These are phyloP conservation scores for Lasioglossum zephyrum DNA, from an alignment of 2,888 invertebrate genomes.

Conservation along the genomic window DNA sequence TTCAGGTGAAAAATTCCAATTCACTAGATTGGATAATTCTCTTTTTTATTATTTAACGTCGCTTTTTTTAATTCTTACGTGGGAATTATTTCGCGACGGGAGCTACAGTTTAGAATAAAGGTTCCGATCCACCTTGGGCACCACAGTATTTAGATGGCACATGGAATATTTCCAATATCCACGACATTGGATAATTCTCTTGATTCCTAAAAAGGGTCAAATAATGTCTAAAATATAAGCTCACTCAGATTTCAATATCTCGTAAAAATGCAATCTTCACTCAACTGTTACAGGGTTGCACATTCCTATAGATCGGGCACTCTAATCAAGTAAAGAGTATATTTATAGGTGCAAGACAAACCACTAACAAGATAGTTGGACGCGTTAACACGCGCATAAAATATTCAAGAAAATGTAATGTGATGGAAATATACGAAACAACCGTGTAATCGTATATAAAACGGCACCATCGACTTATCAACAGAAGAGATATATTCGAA, in stretches of 20 bases:
- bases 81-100: no score
- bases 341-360: not conserved
- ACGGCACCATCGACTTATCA: not conserved
- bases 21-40: not conserved
- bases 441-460: not conserved
- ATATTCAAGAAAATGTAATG: not conserved
- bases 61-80: no score
- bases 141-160: no score
- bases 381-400: not conserved
- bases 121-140: no score
- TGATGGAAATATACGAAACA: not conserved
- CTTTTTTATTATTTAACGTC: no score
- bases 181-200: not conserved
- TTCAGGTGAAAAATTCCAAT: not conserved
- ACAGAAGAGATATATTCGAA: not conserved
- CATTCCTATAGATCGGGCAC: not conserved
- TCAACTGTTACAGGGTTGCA: not conserved
- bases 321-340: not conserved
- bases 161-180: no score
- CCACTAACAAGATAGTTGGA: not conserved
- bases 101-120: no score
- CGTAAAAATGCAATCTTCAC: not conserved
- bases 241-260: not conserved
- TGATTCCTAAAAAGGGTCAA: not conserved
- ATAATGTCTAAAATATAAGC: not conserved